These are phyloP conservation scores for Liparis tanakae DNA, from an alignment of 2,797 vertebrate species.

Conservation along the genomic window DNA sequence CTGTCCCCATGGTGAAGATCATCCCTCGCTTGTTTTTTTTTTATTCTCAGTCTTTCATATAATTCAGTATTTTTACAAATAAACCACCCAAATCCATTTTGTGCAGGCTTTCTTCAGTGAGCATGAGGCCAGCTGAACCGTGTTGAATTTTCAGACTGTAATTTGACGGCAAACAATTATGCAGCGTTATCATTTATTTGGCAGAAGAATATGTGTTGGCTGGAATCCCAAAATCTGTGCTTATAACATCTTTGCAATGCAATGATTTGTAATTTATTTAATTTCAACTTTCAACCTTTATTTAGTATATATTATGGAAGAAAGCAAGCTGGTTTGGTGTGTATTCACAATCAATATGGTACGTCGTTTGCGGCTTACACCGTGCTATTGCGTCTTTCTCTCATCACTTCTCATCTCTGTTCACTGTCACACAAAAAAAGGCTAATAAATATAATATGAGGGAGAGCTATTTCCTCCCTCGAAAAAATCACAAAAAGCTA, in stretches of 20 bases:
- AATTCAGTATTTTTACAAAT: conserved; percentile 69
- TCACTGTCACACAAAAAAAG: conserved; percentile 53
- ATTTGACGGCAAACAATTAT: conserved; percentile 70
- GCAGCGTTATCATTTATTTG: conserved; percentile 47
- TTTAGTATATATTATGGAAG: conserved; percentile 17
- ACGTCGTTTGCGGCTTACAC: conserved; percentile 46
- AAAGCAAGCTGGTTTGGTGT: conserved; percentile 6
- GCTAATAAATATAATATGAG: conserved; percentile 44
- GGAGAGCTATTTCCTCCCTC: conserved; percentile 37
- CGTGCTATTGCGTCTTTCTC: conserved; percentile 59
- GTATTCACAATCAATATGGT: conserved; percentile 22
- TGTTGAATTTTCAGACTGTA: conserved; percentile 52
- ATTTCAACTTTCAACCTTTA: conserved; percentile 5
- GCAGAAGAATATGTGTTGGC: conserved; percentile 21
- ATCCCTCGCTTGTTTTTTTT: conserved; percentile 58
- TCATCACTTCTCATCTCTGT: conserved; percentile 62
- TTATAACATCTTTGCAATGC: conserved; percentile 21
- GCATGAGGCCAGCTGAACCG: conserved; percentile 53
- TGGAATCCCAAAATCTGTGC: conserved; percentile 25
- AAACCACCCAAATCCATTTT: conserved; percentile 59
- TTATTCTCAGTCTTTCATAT: conserved; percentile 47
- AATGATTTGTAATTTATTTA: conserved; percentile 24
- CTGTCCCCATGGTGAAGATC: conserved; percentile 69
- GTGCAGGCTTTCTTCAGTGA: conserved; percentile 43
- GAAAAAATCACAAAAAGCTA: conserved; percentile 13